Conservation (phyloP, 2,797 vertebrate species). For the Labroides dimidiatus region DNA sequence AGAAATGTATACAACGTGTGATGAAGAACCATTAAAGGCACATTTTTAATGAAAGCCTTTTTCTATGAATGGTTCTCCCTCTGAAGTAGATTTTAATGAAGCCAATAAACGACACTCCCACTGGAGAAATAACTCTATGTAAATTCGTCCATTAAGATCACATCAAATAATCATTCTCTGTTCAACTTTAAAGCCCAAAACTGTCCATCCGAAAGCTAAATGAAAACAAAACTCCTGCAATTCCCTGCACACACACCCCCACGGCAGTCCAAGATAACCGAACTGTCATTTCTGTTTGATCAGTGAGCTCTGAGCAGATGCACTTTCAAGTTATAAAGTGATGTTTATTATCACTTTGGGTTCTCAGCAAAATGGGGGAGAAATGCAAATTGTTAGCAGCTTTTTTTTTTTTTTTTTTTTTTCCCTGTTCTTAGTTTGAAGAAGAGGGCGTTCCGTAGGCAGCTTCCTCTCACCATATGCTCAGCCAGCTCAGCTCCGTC, state of each 20-base stretch:
- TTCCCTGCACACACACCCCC: neutral
- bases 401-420: slow-evolving; percentile 11
- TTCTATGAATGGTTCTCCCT: too few species aligned
- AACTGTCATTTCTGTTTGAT: slow-evolving; percentile 23
- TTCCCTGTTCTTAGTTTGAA: slow-evolving; percentile 46
- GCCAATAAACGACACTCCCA: too few species aligned
- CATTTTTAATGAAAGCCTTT: too few species aligned
- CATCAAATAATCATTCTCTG: neutral
- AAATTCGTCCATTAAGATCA: neutral
- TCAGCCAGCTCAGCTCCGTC: slow-evolving; percentile 65
- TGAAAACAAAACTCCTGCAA: slow-evolving; percentile 25
- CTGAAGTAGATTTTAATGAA: too few species aligned
- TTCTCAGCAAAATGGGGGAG: slow-evolving; percentile 4
- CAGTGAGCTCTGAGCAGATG: slow-evolving; percentile 21
- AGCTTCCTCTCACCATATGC: slow-evolving; percentile 76
- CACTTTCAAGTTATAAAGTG: slow-evolving; percentile 33
- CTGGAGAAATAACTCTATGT: too few species aligned
- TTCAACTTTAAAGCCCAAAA: slow-evolving; percentile 1
- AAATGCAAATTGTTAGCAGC: slow-evolving; percentile 51
- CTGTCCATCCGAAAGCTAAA: slow-evolving; percentile 8
- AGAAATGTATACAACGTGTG: too few species aligned
- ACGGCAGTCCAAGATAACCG: slow-evolving; percentile 8
- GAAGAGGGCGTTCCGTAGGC: slow-evolving; percentile 47
- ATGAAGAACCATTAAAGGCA: too few species aligned
- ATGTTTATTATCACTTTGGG: slow-evolving; percentile 32